Conservation (phyloP, 2,113 vertebrate species). For the Glaucidium brasilianum region DNA sequence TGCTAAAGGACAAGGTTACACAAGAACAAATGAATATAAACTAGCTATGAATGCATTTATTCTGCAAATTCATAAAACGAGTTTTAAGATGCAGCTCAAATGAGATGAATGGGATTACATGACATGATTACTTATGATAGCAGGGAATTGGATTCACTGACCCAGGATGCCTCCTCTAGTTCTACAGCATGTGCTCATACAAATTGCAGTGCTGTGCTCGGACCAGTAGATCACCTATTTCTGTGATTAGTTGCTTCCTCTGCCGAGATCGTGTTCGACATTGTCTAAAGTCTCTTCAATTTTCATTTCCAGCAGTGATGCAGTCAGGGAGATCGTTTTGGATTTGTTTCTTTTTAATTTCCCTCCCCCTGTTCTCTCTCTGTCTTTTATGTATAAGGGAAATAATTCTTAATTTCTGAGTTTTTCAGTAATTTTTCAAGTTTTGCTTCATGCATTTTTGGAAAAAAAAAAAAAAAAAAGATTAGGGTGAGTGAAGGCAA, state of each 20-base stretch:
- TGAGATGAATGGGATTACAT: slow-evolving; percentile 57
- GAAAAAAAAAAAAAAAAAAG: neutral
- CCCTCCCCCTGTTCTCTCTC: rapidly evolving
- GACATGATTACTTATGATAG: slow-evolving; percentile 60
- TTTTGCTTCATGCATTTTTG: neutral
- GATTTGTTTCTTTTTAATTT: neutral
- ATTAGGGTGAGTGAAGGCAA: neutral
- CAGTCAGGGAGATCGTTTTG: neutral
- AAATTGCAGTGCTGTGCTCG: neutral
- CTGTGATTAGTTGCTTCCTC: neutral
- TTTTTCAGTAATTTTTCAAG: neutral
- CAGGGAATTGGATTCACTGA: slow-evolving; percentile 53
- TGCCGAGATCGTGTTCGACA: neutral
- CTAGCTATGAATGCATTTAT: slow-evolving; percentile 28
- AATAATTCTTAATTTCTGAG: neutral
- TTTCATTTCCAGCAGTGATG: neutral
- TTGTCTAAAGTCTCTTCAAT: neutral
- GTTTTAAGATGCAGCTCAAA: slow-evolving; percentile 48
- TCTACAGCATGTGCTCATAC: slow-evolving; percentile 12
- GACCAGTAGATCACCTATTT: neutral
- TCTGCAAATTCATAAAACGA: slow-evolving; percentile 52
- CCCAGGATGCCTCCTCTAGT: slow-evolving; percentile 41
- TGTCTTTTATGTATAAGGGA: neutral
- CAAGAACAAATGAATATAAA: slow-evolving; percentile 55
- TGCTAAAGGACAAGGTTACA: slow-evolving; percentile 44